A percentile compares a stretch with the other conserved stretches of the same genome.
phyloP scores from a whole-genome alignment of 2,888 invertebrate genomes.

The Agrilus cyanescens region DNA sequence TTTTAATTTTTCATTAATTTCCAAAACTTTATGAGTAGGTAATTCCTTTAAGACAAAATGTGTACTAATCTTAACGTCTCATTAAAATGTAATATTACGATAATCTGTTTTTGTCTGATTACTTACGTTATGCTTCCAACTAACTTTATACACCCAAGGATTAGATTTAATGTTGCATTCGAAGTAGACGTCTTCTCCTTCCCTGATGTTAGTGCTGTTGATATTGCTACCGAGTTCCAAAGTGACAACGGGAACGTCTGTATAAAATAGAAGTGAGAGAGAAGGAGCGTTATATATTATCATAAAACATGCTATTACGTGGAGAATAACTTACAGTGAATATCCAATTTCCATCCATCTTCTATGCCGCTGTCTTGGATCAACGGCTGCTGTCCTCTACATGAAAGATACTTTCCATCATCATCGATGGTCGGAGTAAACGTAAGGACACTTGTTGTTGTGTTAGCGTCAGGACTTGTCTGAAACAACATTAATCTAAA shows the following conservation, averaged over 20 bases:
- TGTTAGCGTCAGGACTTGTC: slow-evolving; percentile 60
- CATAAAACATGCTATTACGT: not conserved
- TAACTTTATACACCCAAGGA: slow-evolving; percentile 69
- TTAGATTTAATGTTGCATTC: slow-evolving; percentile 84
- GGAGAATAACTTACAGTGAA: slow-evolving; percentile 60
- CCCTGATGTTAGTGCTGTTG: slow-evolving; percentile 67
- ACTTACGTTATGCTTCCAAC: slow-evolving; percentile 67
- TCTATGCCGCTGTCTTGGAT: slow-evolving; percentile 65
- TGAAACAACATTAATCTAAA: slow-evolving; percentile 23
- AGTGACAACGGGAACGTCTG: slow-evolving; percentile 75
- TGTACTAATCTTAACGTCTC: not conserved
- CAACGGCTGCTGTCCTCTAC: slow-evolving; percentile 64
- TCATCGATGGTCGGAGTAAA: slow-evolving; percentile 71
- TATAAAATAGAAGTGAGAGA: slow-evolving; percentile 21
- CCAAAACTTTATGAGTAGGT: too few species aligned
- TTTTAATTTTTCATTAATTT: too few species aligned
- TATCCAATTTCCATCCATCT: slow-evolving; percentile 70
- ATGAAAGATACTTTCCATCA: slow-evolving; percentile 63
- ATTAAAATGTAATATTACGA: not conserved
- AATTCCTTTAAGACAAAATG: too few species aligned
- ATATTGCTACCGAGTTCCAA: slow-evolving; percentile 73
- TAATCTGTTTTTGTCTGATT: slow-evolving; percentile 4
- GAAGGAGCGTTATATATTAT: not conserved
- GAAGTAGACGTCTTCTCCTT: slow-evolving; percentile 83
- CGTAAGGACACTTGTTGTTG: slow-evolving; percentile 63